Percentiles rank a stretch among this genome's conserved stretches.
Conservation (phyloP, 2,113 vertebrate species). For the Glaucidium brasilianum region DNA sequence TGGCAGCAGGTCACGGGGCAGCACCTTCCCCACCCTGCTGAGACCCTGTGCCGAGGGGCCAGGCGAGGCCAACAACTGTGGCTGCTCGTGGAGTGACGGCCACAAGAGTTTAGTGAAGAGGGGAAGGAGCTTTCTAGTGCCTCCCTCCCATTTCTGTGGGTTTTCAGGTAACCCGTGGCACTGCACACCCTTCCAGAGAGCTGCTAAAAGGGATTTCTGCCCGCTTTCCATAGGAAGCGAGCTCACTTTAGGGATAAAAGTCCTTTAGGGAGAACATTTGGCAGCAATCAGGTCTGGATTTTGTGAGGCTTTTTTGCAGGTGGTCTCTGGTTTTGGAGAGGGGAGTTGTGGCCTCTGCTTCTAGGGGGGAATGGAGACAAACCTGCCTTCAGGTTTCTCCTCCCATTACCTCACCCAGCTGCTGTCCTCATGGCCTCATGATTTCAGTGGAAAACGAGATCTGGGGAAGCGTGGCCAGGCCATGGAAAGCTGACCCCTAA, state of each 20-base stretch:
- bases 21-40: not conserved
- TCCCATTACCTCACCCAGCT: slow-evolving; percentile 6
- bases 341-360: not conserved
- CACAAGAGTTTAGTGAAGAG: not conserved
- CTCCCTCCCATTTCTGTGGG: not conserved
- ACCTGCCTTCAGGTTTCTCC: not conserved
- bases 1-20: not conserved
- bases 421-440: not conserved
- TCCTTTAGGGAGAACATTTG: not conserved
- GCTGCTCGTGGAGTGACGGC: not conserved
- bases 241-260: not conserved
- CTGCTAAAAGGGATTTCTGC: not conserved
- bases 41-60: not conserved
- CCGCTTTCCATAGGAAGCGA: not conserved
- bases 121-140: not conserved
- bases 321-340: not conserved
- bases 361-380: slow-evolving; percentile 9
- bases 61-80: not conserved
- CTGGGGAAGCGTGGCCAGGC: rapidly evolving
- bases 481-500: not conserved
- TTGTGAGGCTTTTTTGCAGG: not conserved
- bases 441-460: not conserved
- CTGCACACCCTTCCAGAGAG: not conserved
- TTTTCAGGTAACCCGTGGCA: not conserved
- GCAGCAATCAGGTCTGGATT: not conserved